Evolutionary conservation across 2,888 invertebrate species (phyloP).

Genomic region (Shargacucullia verbasci): DNA sequence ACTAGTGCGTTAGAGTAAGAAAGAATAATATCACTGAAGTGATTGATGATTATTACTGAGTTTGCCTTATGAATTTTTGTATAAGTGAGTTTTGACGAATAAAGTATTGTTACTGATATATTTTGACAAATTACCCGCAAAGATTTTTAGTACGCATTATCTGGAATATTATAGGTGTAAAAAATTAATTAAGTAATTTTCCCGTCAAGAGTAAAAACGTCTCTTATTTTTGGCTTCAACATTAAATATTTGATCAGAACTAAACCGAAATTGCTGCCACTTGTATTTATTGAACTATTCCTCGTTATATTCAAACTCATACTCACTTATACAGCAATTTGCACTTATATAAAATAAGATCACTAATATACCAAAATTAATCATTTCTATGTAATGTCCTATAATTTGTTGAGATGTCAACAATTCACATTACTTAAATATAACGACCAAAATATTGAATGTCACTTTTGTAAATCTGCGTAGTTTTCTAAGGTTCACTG

Average conservation of each 20-base stretch:
- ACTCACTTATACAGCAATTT: constrained; percentile 55
- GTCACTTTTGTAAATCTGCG: constrained; percentile 54
- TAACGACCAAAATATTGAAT: constrained; percentile 56
- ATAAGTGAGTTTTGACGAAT: constrained; percentile 53
- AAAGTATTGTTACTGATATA: constrained; percentile 25
- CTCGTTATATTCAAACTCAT: too few species aligned
- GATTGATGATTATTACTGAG: constrained; percentile 54
- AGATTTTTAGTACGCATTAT: constrained; percentile 8
- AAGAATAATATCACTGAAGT: constrained; percentile 38
- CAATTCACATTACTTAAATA: constrained; percentile 45
- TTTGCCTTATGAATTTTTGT: constrained; percentile 69
- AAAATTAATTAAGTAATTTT: constrained; percentile 1
- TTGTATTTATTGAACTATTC: too few species aligned
- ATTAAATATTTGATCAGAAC: too few species aligned
- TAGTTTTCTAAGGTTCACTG: constrained; percentile 43
- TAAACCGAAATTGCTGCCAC: too few species aligned
- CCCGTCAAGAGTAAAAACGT: neutral
- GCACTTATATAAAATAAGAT: constrained; percentile 44
- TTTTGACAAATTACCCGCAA: constrained; percentile 37
- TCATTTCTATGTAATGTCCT: constrained; percentile 32
- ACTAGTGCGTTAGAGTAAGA: constrained; percentile 56
- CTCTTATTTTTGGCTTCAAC: constrained; percentile 6
- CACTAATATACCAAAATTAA: constrained; percentile 38
- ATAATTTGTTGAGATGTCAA: constrained; percentile 38
- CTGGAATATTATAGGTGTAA: neutral